Base-by-base conservation (phyloP, 1,140 invertebrate genomes). In the Ceratina japonica region DNA sequence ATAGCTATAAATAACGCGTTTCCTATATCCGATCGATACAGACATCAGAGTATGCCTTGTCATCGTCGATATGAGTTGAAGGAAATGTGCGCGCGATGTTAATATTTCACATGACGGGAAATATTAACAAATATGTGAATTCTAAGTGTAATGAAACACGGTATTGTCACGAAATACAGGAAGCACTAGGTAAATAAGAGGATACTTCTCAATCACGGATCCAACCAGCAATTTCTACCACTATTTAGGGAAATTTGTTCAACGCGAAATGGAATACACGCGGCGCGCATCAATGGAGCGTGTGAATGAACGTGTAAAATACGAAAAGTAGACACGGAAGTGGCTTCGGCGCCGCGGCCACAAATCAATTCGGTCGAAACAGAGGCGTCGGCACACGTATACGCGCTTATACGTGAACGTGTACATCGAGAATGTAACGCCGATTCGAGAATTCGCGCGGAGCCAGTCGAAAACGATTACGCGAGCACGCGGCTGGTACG, bases 391-490 rank as follows among this genome's bases (percentile, higher is more conserved):
- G 4, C 0, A 22, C 7, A 20, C n/a, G 56, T 16, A 18, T 51
- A 22, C 22, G 52, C 13, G 54, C n/a, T n/a, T n/a, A 44, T 24
- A 16, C 27, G 1, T 44, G 37, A 37, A 7, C 7, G 37, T 37
- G 37, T 37, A 37, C 37, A 37, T 37, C 37, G 37, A 7, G 37
- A 37, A 37, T 37, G 37, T 37, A 37, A 37, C 37, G 37, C 37
- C 37, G 37, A 37, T 37, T 37, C n/a, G 16, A 16, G 15, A 18
- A 37, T 20, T 22, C 51, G n/a, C n/a, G n/a, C n/a, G n/a, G n/a
- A n/a, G 20, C 37, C 20, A 44, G 54, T 65, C 15, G 77, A 31
- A 58, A 74, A 74, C 52, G 51, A 74, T 79, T 79, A 71, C 24
- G 62, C 44, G 62, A 66, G n/a, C 27, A 37, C 37, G 37, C 37